These are phyloP conservation scores for Drosophila percnosoma DNA, from an alignment of 2,888 invertebrate species.

Conservation along the genomic window DNA sequence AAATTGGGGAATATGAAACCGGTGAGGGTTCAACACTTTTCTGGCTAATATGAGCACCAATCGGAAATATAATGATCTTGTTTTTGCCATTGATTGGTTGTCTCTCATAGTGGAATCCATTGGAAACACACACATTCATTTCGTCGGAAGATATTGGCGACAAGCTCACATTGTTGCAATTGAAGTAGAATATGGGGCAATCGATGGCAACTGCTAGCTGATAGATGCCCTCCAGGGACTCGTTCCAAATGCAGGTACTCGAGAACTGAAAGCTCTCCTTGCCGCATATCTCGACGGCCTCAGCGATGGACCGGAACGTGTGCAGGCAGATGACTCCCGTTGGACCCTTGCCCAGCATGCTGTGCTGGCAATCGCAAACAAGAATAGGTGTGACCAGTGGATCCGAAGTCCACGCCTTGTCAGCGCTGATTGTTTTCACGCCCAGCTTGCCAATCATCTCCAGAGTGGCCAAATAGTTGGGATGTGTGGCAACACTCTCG, in stretches of 20 bases:
- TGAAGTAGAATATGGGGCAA: slow-evolving; percentile 42
- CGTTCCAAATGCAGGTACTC: slow-evolving; percentile 51
- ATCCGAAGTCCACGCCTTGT: background rate
- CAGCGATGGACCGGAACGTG: slow-evolving; percentile 30
- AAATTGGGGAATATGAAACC: slow-evolving; percentile 29
- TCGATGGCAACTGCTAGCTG: slow-evolving; percentile 44
- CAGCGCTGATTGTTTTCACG: slow-evolving; percentile 1
- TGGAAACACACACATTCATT: background rate
- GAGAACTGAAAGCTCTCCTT: slow-evolving; percentile 20
- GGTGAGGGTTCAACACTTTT: background rate
- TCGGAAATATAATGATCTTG: slow-evolving; percentile 57
- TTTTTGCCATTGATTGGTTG: slow-evolving; percentile 20
- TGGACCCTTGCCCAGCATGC: slow-evolving; percentile 20
- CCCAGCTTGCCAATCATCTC: background rate
- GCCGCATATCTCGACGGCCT: slow-evolving; percentile 29
- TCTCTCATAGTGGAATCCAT: slow-evolving; percentile 56
- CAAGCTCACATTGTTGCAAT: slow-evolving; percentile 48
- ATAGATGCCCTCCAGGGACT: slow-evolving; percentile 40
- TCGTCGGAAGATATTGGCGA: slow-evolving; percentile 23
- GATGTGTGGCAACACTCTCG: background rate
- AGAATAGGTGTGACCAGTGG: slow-evolving; percentile 25
- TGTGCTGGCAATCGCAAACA: slow-evolving; percentile 24
- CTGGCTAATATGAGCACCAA: slow-evolving; percentile 16
- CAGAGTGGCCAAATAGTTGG: slow-evolving; percentile 17
- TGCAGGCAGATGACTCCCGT: slow-evolving; percentile 49